These are phyloP conservation scores for Gallinago stenura DNA, from an alignment of 2,797 vertebrate genomes.

Conservation along the genomic window DNA sequence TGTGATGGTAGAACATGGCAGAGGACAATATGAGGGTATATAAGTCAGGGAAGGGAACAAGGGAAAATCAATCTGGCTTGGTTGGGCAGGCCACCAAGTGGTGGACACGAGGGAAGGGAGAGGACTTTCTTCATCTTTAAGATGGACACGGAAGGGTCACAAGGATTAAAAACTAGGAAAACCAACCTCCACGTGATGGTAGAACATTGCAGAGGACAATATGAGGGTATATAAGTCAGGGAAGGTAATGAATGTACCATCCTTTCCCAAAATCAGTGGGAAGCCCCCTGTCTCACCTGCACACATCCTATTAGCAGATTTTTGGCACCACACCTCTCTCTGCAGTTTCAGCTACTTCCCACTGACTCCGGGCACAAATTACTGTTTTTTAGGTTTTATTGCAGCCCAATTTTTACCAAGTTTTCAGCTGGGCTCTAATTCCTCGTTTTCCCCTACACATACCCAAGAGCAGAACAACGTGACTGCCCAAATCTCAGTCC, in stretches of 20 bases:
- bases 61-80: too few species aligned
- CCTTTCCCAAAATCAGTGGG: background rate
- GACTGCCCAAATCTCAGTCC: background rate
- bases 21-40: too few species aligned
- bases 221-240: background rate
- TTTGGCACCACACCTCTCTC: background rate
- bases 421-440: background rate
- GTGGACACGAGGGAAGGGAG: background rate
- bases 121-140: background rate
- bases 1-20: too few species aligned
- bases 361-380: background rate
- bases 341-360: background rate
- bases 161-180: too few species aligned
- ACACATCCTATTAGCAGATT: background rate
- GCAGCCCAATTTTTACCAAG: background rate
- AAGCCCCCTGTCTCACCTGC: background rate
- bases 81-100: too few species aligned
- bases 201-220: too few species aligned
- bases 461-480: background rate
- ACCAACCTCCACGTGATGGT: too few species aligned
- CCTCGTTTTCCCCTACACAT: background rate
- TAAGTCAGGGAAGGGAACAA: background rate
- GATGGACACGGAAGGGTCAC: too few species aligned
- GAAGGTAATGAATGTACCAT: background rate
- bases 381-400: background rate